These are phyloP conservation scores for Odontomachus brunneus DNA, from an alignment of 1,140 invertebrate genomes.

Conservation along the genomic window DNA sequence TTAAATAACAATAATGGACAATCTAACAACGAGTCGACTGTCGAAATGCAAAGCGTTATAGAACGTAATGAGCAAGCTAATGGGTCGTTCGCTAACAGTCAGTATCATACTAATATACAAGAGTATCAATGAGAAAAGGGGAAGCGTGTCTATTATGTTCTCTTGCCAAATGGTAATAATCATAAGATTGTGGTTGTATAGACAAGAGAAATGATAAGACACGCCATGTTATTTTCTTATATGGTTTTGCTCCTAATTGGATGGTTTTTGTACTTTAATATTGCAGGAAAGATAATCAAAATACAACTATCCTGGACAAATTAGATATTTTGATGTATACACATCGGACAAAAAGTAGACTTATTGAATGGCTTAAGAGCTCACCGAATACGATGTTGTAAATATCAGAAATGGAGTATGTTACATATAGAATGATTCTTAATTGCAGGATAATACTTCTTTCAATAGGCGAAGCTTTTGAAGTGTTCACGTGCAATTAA, in stretches of 20 bases:
- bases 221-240: slow-evolving; percentile 74
- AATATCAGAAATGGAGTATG: slow-evolving; percentile 15
- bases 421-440: too few relatives aligned
- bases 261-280: slow-evolving; percentile 73
- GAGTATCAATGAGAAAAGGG: slow-evolving; percentile 85
- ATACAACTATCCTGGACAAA: slow-evolving; percentile 58
- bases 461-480: too few relatives aligned
- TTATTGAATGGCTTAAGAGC: slow-evolving; percentile 60
- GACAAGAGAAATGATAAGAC: slow-evolving; percentile 70
- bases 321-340: slow-evolving; percentile 54
- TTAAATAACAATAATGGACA: slow-evolving; percentile 75
- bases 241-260: slow-evolving; percentile 40
- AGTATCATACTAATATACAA: slow-evolving; percentile 82
- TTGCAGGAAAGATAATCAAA: slow-evolving; percentile 45
- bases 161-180: slow-evolving; percentile 84
- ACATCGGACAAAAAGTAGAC: slow-evolving; percentile 47
- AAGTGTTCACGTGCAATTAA: too few relatives aligned
- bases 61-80: slow-evolving; percentile 77
- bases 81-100: slow-evolving; percentile 76
- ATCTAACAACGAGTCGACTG: slow-evolving; percentile 74
- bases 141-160: slow-evolving; percentile 85
- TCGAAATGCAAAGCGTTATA: slow-evolving; percentile 81
- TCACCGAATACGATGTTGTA: slow-evolving; percentile 54
- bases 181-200: slow-evolving; percentile 84
- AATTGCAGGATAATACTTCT: too few relatives aligned